Conservation (phyloP, 2,797 vertebrate genomes). For the Fratercula arctica region DNA sequence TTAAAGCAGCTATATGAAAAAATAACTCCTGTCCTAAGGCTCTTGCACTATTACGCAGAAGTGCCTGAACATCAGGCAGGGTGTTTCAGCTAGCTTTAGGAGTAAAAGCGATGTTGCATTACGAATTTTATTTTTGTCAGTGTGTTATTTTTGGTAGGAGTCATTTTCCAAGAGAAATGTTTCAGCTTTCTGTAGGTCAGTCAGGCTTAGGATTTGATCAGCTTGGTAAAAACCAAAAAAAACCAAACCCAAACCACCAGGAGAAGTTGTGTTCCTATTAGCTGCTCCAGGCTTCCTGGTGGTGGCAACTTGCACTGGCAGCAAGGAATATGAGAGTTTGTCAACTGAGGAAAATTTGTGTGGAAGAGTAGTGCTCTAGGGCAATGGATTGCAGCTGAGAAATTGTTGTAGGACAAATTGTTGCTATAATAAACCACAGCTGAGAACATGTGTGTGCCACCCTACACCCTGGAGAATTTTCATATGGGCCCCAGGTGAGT, state of each 20-base stretch:
- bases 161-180: not conserved
- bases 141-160: slow-evolving; percentile 1
- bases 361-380: not conserved
- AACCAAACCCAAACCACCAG: not conserved
- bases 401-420: not conserved
- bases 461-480: not conserved
- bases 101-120: not conserved
- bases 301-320: not conserved
- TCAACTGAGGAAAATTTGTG: not conserved
- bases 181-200: not conserved
- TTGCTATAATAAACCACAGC: not conserved
- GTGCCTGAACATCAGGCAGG: not conserved
- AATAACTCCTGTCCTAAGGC: not conserved
- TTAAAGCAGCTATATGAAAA: not conserved
- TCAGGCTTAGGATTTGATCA: not conserved
- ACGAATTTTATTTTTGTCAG: not conserved
- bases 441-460: not conserved
- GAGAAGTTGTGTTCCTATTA: not conserved
- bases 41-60: not conserved
- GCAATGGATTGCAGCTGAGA: not conserved
- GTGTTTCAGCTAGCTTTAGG: not conserved
- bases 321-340: not conserved
- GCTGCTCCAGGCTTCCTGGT: not conserved
- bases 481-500: not conserved
- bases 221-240: not conserved